Evolutionary conservation across 2,888 invertebrate genomes (phyloP).

Genomic region (Nomada fabriciana): DNA sequence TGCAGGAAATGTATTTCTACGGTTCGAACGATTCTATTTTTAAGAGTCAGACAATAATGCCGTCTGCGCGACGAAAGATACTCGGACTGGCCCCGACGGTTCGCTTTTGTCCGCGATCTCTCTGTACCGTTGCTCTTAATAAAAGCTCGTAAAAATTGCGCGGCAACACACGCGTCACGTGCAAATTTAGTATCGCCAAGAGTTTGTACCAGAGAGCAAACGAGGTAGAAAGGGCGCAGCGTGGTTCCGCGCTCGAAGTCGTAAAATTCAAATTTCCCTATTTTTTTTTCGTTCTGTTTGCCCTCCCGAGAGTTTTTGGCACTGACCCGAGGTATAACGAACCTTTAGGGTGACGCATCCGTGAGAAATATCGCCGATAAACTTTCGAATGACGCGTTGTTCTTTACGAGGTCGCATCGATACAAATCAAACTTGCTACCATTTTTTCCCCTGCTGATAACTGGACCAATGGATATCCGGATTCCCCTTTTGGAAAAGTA

Average conservation of each 20-base stretch:
- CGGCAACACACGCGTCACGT: constrained; percentile 25
- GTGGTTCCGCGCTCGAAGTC: constrained; percentile 17
- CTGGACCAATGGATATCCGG: not conserved
- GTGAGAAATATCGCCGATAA: constrained; percentile 58
- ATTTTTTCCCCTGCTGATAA: constrained; percentile 18
- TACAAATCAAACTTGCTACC: constrained; percentile 17
- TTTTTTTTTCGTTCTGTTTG: constrained; percentile 6
- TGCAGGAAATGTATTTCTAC: constrained; percentile 56
- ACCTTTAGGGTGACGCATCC: constrained; percentile 37
- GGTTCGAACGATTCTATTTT: constrained; percentile 62
- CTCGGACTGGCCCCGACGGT: constrained; percentile 3
- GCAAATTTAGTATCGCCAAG: constrained; percentile 51
- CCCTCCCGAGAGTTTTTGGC: constrained; percentile 31
- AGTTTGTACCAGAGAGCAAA: not conserved
- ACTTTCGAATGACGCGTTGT: constrained; percentile 37
- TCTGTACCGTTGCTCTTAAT: constrained; percentile 45
- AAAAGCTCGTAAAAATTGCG: constrained; percentile 60
- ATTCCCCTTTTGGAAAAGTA: not conserved
- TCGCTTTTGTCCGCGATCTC: constrained; percentile 46
- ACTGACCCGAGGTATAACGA: constrained; percentile 32
- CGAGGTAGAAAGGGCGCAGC: too few species aligned
- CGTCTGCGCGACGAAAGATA: constrained; percentile 54
- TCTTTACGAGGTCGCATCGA: constrained; percentile 46
- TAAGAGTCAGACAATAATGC: constrained; percentile 63
- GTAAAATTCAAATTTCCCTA: constrained; percentile 63